Base-by-base conservation (phyloP, 2,888 invertebrate species). In the Eustalomyia histrio region DNA sequence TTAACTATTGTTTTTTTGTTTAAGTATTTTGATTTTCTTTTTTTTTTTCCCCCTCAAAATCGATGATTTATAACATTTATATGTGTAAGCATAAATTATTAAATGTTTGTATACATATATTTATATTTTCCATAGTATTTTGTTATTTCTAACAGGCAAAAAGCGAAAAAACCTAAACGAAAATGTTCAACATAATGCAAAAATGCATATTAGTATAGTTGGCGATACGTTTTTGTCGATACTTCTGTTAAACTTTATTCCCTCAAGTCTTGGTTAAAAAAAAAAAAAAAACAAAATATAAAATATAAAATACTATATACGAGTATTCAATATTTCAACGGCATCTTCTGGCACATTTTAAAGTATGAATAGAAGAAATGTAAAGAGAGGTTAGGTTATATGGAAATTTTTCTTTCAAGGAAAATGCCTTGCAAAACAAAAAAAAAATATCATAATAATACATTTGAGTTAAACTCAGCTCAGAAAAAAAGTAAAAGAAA, bases 11-110 rank as follows among this genome's bases (percentile, higher is more conserved):
- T 33, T n/a, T 47, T 47, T 47, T 47, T 47, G 14, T 47, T 47
- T n/a, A n/a, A 47, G n/a, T 60, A 43, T 67, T 57, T 67, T 55
- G 43, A 39, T 67, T 74, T 65, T 76, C 69, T 58, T 53, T 68
- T n/a, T n/a, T n/a, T n/a, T n/a, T n/a, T n/a, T n/a, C n/a, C n/a
- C n/a, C n/a, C n/a, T n/a, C 58, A 74, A 81, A 81, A 83, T 83
- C 83, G 79, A 83, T 83, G 83, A 83, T 83, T 83, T 83, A 83
- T 83, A 78, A 75, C 57, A 83, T 81, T 83, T 81, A 67, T 79
- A 71, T 79, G 81, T 58, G 81, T 58, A 69, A 60, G 80, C 76
- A 83, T 83, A 83, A 83, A 83, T 83, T 83, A 81, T 81, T 71
- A 78, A 79, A 80, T 68, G 64, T 80, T 76, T 71, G 65, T 63